Evolutionary conservation across 2,797 vertebrate genomes (phyloP), one percentile per base, ranked within the genome.

Genomic region (Sebastes kiyomatsui): DNA sequence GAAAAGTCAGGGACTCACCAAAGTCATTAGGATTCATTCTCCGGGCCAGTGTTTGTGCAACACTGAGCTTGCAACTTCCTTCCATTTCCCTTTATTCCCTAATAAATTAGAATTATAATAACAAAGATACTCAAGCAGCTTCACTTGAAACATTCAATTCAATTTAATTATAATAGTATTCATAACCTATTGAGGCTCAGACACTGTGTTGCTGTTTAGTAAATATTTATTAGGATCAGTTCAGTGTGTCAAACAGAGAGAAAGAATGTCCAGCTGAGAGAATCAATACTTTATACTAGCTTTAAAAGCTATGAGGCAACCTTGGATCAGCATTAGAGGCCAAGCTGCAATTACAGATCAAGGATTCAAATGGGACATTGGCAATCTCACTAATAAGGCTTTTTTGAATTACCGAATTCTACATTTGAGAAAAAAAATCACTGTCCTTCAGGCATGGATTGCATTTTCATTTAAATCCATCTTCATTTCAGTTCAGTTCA

Each of bases 391-490:
- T 77, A 61, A 71, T 38, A 64, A 54, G 49, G 14, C 14, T 65
- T 75, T 75, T 65, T 68, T 13, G 25, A 42, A 55, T 62, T 60
- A 12, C 20, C 23, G 62, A 75, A 52, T 38, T 12, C 6, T 32
- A 49, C 16, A 61, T 52, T 52, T 23, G 30, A 62, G 46, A 6
- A 58, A 25, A 71, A 32, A 64, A 67, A 74, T 59, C 4, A 23
- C 49, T 18, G 23, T 64, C 46, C 30, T 56, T 75, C 32, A 79
- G 52, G 30, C 62, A 69, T 52, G 60, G 52, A 62, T 62, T 68
- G 12, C 38, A 81, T 65, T 72, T 87, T 46, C 38, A 64, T 11
- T 52, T 67, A 62, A 78, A 23, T 78, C 58, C 10, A 59, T 78
- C 35, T 38, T 62, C 22, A 61, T 77, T 68, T 66, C 35, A 68